Evolutionary conservation across 2,797 vertebrate species (phyloP), one percentile per base, ranked within the genome.

Genomic region (Oophaga sylvatica): DNA sequence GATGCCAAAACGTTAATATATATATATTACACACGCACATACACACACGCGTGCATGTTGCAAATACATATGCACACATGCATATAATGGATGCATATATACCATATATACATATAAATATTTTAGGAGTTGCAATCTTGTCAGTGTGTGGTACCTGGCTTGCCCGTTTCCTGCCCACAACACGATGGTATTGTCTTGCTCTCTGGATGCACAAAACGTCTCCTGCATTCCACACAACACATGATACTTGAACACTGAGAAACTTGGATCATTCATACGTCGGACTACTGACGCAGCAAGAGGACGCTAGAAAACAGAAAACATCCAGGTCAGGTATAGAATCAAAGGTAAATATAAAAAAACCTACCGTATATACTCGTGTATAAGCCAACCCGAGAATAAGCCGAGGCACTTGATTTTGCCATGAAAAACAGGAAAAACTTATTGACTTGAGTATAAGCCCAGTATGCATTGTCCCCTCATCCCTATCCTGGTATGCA

Each of bases 231-330:
- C 97, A 16, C 97, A 98, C 71, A 94, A 85, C 1, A 99, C 92
- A 63, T 95, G 63, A 87, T 98, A 99, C 93, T 95, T 95, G 82
- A 98, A 97, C 0, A 96, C 96, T 1, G 97, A 94, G 89, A 99
- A 99, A 83, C 96, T 96, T 0, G 98, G 97, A 71, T 98, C 96
- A 92, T 97, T 96, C 98, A 99, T 99, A 90, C 95, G 95, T 79
- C 95, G 95, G 5, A 98, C 93, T 84, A 97, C 96, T 2, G 94
- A 95, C 87, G 92, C 57, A 62, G 97, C 97, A 91, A 96, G 88
- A 0, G 98, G 98, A 56, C 98, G 97, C 98, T 99, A 86, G 0
- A n/a, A 83, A 81, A 76, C 81, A 90, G 73, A 8, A 26, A 35
- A 15, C 19, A 80, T 29, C 9, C 31, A 57, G 16, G 22, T 41